Evolutionary conservation across 2,888 invertebrate genomes (phyloP).

Genomic region (Crepidodera aurea): DNA sequence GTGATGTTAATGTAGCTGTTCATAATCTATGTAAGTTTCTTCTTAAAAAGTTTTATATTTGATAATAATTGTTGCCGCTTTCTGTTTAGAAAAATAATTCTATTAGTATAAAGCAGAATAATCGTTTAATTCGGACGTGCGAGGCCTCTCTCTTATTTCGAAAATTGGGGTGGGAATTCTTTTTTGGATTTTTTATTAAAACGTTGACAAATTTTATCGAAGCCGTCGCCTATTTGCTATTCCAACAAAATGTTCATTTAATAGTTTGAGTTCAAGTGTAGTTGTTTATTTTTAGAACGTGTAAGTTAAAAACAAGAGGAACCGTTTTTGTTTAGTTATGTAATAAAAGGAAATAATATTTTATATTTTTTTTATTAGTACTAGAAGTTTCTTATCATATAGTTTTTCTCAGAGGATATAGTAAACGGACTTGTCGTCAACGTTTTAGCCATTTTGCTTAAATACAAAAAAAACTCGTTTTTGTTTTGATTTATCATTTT

Average conservation of each 20-base stretch:
- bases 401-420: background rate
- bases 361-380: background rate
- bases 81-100: conserved; percentile 32
- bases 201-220: background rate
- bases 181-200: background rate
- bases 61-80: conserved; percentile 39
- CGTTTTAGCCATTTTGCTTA: too few relatives aligned
- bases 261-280: background rate
- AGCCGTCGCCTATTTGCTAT: background rate
- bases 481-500: too few relatives aligned
- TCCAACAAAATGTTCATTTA: background rate
- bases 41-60: conserved; percentile 38
- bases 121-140: background rate
- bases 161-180: background rate
- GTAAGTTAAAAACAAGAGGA: background rate
- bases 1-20: conserved; percentile 38
- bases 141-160: background rate
- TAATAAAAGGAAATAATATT: background rate
- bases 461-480: too few relatives aligned
- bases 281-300: background rate
- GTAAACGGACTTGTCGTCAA: background rate
- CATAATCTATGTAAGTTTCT: conserved; percentile 35
- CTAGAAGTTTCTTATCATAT: background rate
- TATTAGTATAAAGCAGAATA: conserved; percentile 18
- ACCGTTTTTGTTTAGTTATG: background rate